Base-by-base conservation (phyloP, 37 sponge, comb jelly and placozoan genomes). In the Ephydatia muelleri region DNA sequence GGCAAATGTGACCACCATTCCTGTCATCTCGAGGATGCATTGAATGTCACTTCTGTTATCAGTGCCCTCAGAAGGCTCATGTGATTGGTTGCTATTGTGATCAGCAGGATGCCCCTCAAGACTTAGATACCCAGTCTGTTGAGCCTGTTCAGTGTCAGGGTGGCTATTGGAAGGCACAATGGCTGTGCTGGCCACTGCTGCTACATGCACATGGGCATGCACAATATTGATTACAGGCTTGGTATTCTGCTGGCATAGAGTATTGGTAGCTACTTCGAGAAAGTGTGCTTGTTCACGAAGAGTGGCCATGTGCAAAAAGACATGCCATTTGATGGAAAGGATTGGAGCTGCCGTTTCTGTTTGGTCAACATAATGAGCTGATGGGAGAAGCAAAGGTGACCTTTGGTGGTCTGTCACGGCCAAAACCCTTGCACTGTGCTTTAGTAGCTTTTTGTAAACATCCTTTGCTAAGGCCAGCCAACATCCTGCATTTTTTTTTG, bases 1-100 rank as follows among this genome's bases (percentile, higher is more conserved):
- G 32, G 83, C 74, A 6, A 0, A 11, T 30, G 74, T 83, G 37
- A 83, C 43, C 36, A 73, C 28, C 74, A 83, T 83, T 0, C 83
- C 83, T 22, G 48, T 73, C 26, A 25, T 73, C 57, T 73, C 74
- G 28, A 83, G 65, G 26, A 83, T 83, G 9, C 65, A 37, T 6
- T 28, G 31, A 13, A 80, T 26, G 26, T 22, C 12, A 6, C 49
- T 29, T 5, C 26, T 49, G 8, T 57, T 57, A 11, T 57, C 57
- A 57, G 1, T 11, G 1, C 19, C 26, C 26, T 14, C 8, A 19
- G 57, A 4, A 14, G 57, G 6, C 57, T 1, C 16, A 57, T 1
- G 19, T 57, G 57, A 57, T 11, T 57, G 57, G 6, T 14, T 21
- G 16, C 6, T 43, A 43, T 3, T 3, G 43, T 6, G 3, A 3